A percentile compares a stretch with the other conserved stretches of the same genome.
phyloP scores from a whole-genome alignment of 2,888 invertebrate species.

The Papilio gigon region DNA sequence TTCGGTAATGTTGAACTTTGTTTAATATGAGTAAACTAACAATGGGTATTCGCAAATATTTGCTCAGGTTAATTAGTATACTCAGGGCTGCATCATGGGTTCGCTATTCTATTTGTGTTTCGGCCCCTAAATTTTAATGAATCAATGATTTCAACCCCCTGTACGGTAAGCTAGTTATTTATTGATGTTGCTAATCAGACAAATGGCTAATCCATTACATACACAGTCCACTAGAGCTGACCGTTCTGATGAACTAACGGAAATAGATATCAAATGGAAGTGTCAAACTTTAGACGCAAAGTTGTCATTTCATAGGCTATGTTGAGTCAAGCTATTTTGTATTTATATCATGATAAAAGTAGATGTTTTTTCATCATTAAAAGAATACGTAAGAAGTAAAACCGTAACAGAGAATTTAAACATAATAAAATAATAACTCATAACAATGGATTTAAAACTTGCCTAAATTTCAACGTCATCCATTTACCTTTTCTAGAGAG shows the following conservation, averaged over 20 bases:
- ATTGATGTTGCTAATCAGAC: slow-evolving; percentile 79
- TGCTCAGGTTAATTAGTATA: slow-evolving; percentile 72
- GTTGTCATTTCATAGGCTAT: not conserved
- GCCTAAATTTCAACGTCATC: no score
- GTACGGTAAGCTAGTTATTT: slow-evolving; percentile 70
- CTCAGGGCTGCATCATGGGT: slow-evolving; percentile 58
- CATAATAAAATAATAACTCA: no score
- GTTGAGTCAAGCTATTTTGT: not conserved
- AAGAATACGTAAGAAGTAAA: no score
- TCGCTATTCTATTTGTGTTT: slow-evolving; percentile 58
- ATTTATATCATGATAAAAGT: not conserved
- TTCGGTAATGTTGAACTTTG: slow-evolving; percentile 31
- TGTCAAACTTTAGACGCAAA: slow-evolving; percentile 49
- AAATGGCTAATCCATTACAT: slow-evolving; percentile 80
- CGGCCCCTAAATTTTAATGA: slow-evolving; percentile 74
- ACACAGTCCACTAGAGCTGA: slow-evolving; percentile 59
- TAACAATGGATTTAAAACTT: no score
- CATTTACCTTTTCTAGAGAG: no score
- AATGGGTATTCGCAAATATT: slow-evolving; percentile 59
- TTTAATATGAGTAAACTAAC: slow-evolving; percentile 37
- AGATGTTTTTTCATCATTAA: no score
- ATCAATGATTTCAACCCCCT: slow-evolving; percentile 71
- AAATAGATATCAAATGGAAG: slow-evolving; percentile 64
- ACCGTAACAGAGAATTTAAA: no score
- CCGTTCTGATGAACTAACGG: slow-evolving; percentile 58